phyloP scores from a whole-genome alignment of 2,888 invertebrate genomes.

The Meandrusa payeni region DNA sequence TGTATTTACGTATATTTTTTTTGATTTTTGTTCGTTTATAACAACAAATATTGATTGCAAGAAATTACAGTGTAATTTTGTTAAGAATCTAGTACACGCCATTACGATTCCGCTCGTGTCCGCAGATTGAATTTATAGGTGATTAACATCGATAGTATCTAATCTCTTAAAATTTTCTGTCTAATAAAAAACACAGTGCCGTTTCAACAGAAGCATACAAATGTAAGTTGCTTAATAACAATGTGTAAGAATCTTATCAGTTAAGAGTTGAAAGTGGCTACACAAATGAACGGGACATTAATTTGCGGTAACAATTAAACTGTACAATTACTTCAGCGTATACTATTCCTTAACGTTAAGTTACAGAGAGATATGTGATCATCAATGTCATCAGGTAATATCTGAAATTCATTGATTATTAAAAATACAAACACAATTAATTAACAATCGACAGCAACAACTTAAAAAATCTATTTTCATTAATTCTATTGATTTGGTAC shows the following conservation, averaged over 20 bases:
- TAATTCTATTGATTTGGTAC: constrained; percentile 78
- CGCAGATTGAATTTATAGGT: constrained; percentile 40
- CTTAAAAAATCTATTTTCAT: constrained; percentile 66
- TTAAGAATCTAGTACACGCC: constrained; percentile 45
- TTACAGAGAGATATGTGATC: constrained; percentile 64
- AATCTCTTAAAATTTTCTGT: constrained; percentile 43
- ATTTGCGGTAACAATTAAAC: constrained; percentile 50
- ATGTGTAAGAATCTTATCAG: constrained; percentile 47
- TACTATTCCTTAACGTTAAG: constrained; percentile 42
- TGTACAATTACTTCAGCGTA: constrained; percentile 30
- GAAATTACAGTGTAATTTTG: constrained; percentile 51
- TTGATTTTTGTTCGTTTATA: constrained; percentile 66
- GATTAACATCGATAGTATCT: constrained; percentile 32
- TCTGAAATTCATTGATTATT: constrained; percentile 41
- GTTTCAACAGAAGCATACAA: constrained; percentile 52
- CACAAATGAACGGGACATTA: constrained; percentile 37
- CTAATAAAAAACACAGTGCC: constrained; percentile 50
- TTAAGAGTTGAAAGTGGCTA: constrained; percentile 46
- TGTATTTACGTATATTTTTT: constrained; percentile 78
- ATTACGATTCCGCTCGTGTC: constrained; percentile 26
- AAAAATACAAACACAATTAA: constrained; percentile 68
- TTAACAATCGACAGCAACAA: constrained; percentile 76
- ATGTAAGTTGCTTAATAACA: constrained; percentile 51
- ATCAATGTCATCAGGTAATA: constrained; percentile 46
- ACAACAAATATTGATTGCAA: constrained; percentile 64